Evolutionary conservation across 2,888 invertebrate species (phyloP).

Genomic region (Mesochorus sp.): DNA sequence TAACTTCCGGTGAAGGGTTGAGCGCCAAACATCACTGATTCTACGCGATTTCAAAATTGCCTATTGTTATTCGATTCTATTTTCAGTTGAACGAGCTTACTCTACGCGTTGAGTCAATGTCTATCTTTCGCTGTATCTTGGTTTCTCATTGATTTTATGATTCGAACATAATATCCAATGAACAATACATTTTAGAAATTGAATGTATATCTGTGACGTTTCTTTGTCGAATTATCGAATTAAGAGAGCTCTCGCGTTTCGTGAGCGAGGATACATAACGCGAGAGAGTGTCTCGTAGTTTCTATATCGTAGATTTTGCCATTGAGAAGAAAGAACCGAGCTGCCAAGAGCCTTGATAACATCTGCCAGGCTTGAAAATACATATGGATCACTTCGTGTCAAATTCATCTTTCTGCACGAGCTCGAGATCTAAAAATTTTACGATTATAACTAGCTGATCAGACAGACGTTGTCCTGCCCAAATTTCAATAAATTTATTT

Average conservation of each 20-base stretch:
- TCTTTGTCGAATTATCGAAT: conserved; percentile 32
- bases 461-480: too few relatives aligned
- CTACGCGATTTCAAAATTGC: conserved; percentile 22
- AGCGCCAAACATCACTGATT: too few relatives aligned
- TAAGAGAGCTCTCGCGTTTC: background rate
- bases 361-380: background rate
- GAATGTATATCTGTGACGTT: conserved; percentile 13
- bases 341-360: conserved; percentile 20
- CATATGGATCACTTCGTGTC: too few relatives aligned
- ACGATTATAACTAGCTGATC: too few relatives aligned
- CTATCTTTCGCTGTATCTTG: background rate
- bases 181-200: background rate
- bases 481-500: too few relatives aligned
- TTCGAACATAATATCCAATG: conserved; percentile 27
- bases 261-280: conserved; percentile 31
- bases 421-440: too few relatives aligned
- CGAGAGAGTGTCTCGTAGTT: background rate
- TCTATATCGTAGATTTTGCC: background rate
- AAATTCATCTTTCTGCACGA: too few relatives aligned
- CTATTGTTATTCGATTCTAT: conserved; percentile 62
- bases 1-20: background rate
- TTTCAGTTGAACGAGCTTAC: conserved; percentile 55
- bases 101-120: conserved; percentile 49
- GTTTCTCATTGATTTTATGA: conserved; percentile 23
- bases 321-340: background rate